phyloP scores from a whole-genome alignment of 1,140 invertebrate species.

The Drosophila nigromelanica region DNA sequence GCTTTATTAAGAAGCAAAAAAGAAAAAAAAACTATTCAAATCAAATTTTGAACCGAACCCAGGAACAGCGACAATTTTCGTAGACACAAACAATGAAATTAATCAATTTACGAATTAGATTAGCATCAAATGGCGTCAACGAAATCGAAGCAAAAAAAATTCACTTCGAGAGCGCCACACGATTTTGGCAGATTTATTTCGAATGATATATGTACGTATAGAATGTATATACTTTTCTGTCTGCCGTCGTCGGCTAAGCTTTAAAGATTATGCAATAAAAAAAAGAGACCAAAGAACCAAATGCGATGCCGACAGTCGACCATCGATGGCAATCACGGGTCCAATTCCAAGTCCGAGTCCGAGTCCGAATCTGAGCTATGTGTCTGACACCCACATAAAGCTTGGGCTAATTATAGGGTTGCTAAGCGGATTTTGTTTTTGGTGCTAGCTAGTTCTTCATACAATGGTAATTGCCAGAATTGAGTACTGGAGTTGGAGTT shows the following conservation, averaged over 20 bases:
- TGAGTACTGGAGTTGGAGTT: slow-evolving; percentile 10
- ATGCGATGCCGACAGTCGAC: slow-evolving; percentile 24
- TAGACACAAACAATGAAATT: slow-evolving; percentile 67
- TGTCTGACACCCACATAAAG: slow-evolving; percentile 40
- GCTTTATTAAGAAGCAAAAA: no score
- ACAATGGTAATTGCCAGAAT: slow-evolving; percentile 3
- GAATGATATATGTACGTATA: slow-evolving; percentile 37
- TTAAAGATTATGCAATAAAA: slow-evolving; percentile 71
- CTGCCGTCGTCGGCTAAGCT: slow-evolving; percentile 44
- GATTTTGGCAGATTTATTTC: slow-evolving; percentile 62
- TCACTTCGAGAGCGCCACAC: slow-evolving; percentile 44
- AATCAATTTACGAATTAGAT: slow-evolving; percentile 70
- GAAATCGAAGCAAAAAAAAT: slow-evolving; percentile 28
- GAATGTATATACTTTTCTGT: slow-evolving; percentile 10
- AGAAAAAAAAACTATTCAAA: no score
- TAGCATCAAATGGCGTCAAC: slow-evolving; percentile 55
- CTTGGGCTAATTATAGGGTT: slow-evolving; percentile 67
- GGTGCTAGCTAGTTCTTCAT: slow-evolving; percentile 11
- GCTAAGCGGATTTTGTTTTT: slow-evolving; percentile 73
- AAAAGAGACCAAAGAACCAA: slow-evolving; percentile 46
- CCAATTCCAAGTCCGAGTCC: not conserved
- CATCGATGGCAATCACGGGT: slow-evolving; percentile 24
- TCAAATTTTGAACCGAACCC: slow-evolving; percentile 14
- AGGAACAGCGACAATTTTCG: slow-evolving; percentile 36
- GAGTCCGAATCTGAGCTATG: not conserved